Percentiles rank a stretch among this genome's conserved stretches.
Evolutionary conservation across 2,888 invertebrate genomes (phyloP).

Genomic region (Oscheius onirici): DNA sequence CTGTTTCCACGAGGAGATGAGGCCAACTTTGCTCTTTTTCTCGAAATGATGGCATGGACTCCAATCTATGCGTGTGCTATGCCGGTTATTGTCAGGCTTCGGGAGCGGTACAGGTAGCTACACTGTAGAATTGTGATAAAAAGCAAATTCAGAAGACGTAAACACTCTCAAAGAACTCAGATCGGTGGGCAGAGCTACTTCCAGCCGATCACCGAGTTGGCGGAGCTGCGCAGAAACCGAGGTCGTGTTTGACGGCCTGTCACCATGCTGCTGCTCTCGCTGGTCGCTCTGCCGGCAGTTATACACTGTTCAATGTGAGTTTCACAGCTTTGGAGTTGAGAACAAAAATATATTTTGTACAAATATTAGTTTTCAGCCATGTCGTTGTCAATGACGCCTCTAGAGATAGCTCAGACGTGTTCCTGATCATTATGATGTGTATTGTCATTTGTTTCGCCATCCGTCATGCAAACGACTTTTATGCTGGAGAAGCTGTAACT

Average conservation of each 20-base stretch:
- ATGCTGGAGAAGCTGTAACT: slow-evolving; percentile 50
- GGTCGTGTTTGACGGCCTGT: slow-evolving; percentile 29
- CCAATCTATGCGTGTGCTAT: slow-evolving; percentile 24
- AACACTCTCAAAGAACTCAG: slow-evolving; percentile 8
- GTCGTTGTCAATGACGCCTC: slow-evolving; percentile 39
- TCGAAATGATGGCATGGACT: slow-evolving; percentile 27
- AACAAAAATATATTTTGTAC: neutral
- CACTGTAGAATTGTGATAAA: neutral
- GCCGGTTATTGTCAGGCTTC: slow-evolving; percentile 20
- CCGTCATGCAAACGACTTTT: slow-evolving; percentile 55
- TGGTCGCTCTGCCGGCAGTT: neutral
- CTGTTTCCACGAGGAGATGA: slow-evolving; percentile 19
- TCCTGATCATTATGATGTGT: slow-evolving; percentile 49
- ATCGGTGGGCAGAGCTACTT: slow-evolving; percentile 28
- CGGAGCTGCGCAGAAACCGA: slow-evolving; percentile 12
- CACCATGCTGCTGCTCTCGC: neutral
- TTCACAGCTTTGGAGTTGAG: neutral
- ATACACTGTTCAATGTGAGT: slow-evolving; percentile 10
- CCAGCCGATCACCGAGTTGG: slow-evolving; percentile 31
- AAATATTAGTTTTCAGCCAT: neutral
- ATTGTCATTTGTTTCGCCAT: slow-evolving; percentile 50
- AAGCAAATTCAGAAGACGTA: slow-evolving; percentile 15
- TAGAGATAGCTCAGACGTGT: slow-evolving; percentile 45
- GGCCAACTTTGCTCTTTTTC: slow-evolving; percentile 26
- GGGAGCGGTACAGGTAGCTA: slow-evolving; percentile 19